Evolutionary conservation across 1,140 invertebrate genomes (phyloP), one percentile per base, ranked within the genome.

Genomic region (Coboldia fuscipes): DNA sequence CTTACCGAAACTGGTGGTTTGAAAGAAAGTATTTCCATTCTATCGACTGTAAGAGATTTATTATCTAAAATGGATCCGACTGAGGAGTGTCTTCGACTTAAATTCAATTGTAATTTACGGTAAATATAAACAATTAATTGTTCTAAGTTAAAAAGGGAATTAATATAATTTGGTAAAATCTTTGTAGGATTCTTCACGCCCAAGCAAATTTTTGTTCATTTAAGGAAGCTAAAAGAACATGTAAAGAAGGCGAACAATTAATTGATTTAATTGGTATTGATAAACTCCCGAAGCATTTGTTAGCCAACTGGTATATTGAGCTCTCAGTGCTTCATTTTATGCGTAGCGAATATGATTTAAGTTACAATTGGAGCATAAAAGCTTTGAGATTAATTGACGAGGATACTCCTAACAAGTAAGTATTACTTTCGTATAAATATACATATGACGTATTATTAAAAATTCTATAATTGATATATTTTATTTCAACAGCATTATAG

Each of bases 1-100:
- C 63, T 88, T 1, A 76, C 72, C 45, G 84, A 89, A 45, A 75
- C 75, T n/a, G 81, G 81, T 1, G 85, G 79, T 75, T 81, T 76
- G 56, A 49, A 51, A 19, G 70, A 79, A 45, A 77, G 77, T 46
- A 68, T 76, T 46, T 55, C 64, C 17, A 68, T 86, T 30, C 58
- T 85, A 39, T 31, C 51, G 39, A 62, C 54, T 24, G 54, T 55
- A 10, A 45, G 57, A 39, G 47, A 53, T 38, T 57, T n/a, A 43
- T 60, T 8, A 48, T 63, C 34, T n/a, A n/a, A n/a, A n/a, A n/a
- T n/a, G n/a, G n/a, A n/a, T n/a, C n/a, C n/a, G n/a, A n/a, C n/a
- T n/a, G n/a, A n/a, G n/a, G n/a, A n/a, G n/a, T n/a, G n/a, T n/a
- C n/a, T n/a, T n/a, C n/a, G n/a, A n/a, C n/a, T n/a, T n/a, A 68